Conservation (phyloP, 1,140 invertebrate species). For the Brachionus rotundiformis region DNA sequence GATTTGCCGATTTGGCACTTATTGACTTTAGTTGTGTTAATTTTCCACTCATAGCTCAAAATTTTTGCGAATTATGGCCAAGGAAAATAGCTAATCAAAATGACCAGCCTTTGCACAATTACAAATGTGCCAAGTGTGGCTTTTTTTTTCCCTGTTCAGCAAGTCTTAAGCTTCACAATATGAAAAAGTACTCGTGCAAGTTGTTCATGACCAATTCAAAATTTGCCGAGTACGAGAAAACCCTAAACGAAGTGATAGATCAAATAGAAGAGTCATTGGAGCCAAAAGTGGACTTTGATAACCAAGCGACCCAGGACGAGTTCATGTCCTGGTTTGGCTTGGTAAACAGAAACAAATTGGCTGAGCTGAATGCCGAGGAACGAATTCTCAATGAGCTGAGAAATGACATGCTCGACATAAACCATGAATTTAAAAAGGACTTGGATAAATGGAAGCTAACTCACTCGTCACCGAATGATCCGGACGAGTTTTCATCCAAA, state of each 20-base stretch:
- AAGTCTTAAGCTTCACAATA: neutral
- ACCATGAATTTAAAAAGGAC: slow-evolving; percentile 22
- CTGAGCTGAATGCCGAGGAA: neutral
- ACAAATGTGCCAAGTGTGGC: slow-evolving; percentile 30
- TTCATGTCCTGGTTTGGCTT: slow-evolving; percentile 31
- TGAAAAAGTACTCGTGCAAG: slow-evolving; percentile 18
- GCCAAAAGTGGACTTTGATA: neutral
- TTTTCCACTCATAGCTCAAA: slow-evolving; percentile 38
- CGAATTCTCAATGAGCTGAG: neutral
- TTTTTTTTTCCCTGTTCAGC: slow-evolving; percentile 42
- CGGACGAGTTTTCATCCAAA: neutral
- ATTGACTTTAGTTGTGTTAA: slow-evolving; percentile 47
- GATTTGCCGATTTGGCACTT: slow-evolving; percentile 42
- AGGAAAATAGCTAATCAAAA: slow-evolving; percentile 10
- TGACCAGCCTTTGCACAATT: slow-evolving; percentile 45
- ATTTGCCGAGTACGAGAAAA: slow-evolving; percentile 25
- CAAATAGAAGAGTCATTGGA: neutral
- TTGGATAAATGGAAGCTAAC: slow-evolving; percentile 23
- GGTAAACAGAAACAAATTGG: neutral
- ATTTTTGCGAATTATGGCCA: slow-evolving; percentile 34
- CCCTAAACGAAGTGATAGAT: neutral
- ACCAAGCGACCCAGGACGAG: neutral
- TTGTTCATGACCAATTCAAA: slow-evolving; percentile 51
- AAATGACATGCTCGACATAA: slow-evolving; percentile 37
- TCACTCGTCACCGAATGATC: neutral